A percentile compares a stretch with the other conserved stretches of the same genome.
These are phyloP conservation scores for Philonicus albiceps DNA, from an alignment of 2,888 invertebrate genomes.

Conservation along the genomic window DNA sequence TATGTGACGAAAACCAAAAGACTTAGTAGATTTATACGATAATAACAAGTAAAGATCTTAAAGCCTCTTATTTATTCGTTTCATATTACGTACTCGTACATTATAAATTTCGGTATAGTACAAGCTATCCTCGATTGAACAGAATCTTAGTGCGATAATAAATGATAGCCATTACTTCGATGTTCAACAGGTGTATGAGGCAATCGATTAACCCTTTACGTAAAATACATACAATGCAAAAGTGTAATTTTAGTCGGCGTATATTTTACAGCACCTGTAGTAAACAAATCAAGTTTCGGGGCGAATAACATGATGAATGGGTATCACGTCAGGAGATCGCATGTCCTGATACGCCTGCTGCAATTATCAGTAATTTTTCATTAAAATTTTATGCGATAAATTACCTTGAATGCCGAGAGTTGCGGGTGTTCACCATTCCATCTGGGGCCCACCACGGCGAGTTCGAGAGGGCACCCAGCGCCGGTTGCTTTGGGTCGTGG, in stretches of 20 bases:
- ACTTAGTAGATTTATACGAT: no score
- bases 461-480: not conserved
- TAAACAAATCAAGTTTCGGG: slow-evolving; percentile 27
- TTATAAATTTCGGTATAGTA: not conserved
- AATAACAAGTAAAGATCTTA: no score
- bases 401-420: slow-evolving; percentile 33
- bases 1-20: no score
- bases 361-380: slow-evolving; percentile 42
- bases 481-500: not conserved
- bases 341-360: slow-evolving; percentile 35
- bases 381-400: slow-evolving; percentile 41
- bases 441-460: not conserved
- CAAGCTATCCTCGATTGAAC: not conserved
- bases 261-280: slow-evolving; percentile 20
- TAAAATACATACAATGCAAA: not conserved
- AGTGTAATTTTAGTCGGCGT: not conserved
- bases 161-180: not conserved
- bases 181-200: not conserved
- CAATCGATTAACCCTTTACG: not conserved
- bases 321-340: slow-evolving; percentile 31
- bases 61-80: not conserved
- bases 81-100: not conserved
- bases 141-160: not conserved
- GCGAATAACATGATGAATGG: slow-evolving; percentile 25
- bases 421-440: not conserved